phyloP scores from a whole-genome alignment of 92 coral and sea anemone genomes.

The Plumapathes pennacea region DNA sequence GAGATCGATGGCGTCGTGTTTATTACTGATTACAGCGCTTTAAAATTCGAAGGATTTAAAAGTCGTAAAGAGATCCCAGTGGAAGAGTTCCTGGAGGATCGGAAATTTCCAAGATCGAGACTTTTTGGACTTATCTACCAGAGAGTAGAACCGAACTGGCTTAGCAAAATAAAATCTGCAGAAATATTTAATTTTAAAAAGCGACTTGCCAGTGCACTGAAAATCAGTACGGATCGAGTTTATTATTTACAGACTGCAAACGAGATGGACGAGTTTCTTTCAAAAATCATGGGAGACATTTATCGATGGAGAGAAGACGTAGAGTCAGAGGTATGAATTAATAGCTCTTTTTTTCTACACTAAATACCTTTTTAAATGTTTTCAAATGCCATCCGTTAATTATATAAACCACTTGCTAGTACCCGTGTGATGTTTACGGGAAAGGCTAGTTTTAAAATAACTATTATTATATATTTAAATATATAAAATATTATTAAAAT shows the following conservation, averaged over 20 bases:
- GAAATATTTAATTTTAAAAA: constrained; percentile 75
- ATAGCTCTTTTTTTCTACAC: too few species aligned
- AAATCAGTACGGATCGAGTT: constrained; percentile 39
- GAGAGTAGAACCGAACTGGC: constrained; percentile 64
- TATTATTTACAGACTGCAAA: constrained; percentile 50
- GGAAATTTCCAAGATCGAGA: constrained; percentile 38
- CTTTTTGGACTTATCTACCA: constrained; percentile 69
- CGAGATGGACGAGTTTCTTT: constrained; percentile 27
- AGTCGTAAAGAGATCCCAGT: constrained; percentile 57
- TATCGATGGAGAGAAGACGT: constrained; percentile 70
- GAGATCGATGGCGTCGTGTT: constrained; percentile 61
- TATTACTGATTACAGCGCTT: constrained; percentile 68
- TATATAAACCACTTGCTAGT: too few species aligned
- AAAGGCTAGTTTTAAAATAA: too few species aligned
- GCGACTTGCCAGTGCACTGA: constrained; percentile 58
- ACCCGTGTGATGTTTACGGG: too few species aligned
- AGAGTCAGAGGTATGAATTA: constrained; percentile 59
- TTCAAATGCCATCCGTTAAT: too few species aligned
- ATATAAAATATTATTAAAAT: too few species aligned
- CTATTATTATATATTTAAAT: too few species aligned
- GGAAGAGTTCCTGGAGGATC: constrained; percentile 56
- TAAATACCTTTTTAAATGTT: too few species aligned
- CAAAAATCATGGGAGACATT: constrained; percentile 46
- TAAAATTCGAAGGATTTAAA: constrained; percentile 59
- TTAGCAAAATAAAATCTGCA: constrained; percentile 69